Percentiles rank a stretch among this genome's conserved stretches.
These are phyloP conservation scores for Bradypus variegatus DNA, from an alignment of 2,797 vertebrate species.

Conservation along the genomic window DNA sequence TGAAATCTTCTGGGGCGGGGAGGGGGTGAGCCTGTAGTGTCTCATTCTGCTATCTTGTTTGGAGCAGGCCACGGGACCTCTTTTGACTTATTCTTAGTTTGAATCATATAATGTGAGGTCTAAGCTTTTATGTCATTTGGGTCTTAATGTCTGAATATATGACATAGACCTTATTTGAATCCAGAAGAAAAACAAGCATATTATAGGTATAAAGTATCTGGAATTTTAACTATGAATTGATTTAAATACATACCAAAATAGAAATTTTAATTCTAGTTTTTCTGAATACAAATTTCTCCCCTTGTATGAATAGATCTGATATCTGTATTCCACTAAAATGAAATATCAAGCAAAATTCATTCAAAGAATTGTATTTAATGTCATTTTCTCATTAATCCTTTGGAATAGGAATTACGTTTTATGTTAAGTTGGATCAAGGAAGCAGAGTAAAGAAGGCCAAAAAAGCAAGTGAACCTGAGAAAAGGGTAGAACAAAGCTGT, in stretches of 20 bases:
- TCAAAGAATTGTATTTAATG: neutral
- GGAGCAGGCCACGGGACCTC: neutral
- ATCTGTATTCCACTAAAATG: conserved; percentile 8
- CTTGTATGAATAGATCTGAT: neutral
- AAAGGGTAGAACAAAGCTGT: neutral
- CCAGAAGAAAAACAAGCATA: neutral
- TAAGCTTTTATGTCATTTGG: neutral
- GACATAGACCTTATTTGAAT: neutral
- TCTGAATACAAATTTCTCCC: conserved; percentile 2
- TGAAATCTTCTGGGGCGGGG: no score
- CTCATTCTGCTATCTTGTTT: no score
- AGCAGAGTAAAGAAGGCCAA: neutral
- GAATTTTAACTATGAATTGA: conserved; percentile 24
- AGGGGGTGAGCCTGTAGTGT: no score
- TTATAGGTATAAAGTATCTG: neutral
- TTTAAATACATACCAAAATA: conserved; percentile 19
- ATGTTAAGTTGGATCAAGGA: neutral
- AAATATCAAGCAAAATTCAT: conserved; percentile 21
- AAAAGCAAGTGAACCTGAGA: neutral
- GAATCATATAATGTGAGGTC: neutral
- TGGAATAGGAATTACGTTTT: conserved; percentile 16
- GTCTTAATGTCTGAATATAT: neutral
- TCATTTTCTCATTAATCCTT: neutral
- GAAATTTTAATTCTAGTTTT: conserved; percentile 32
- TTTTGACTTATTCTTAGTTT: conserved; percentile 42